Base-by-base conservation (phyloP, 2,888 invertebrate species). In the Cantharis lateralis region DNA sequence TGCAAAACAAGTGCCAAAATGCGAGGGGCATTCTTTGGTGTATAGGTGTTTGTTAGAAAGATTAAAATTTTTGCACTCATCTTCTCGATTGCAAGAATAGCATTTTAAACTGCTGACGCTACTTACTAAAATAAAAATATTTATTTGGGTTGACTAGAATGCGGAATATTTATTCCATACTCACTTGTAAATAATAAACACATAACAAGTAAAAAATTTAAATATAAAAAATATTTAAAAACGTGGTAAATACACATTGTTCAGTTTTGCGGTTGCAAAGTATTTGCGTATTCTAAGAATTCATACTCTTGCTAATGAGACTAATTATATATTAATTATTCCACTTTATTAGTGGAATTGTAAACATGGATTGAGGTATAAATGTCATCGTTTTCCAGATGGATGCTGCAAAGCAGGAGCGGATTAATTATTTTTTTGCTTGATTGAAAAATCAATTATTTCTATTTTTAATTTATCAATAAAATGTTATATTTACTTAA, bases 31-130 rank as follows among this genome's bases (percentile, higher is more conserved):
- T 71, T 78, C 69, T 74, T 75, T 72, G 68, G 73, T 74, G 69
- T 69, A 80, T 32, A 77, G 75, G 74, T 77, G 70, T 75, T 76
- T 70, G 62, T 62, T 78, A 15, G 68, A 78, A 48, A 24, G 68
- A 68, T 79, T 73, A 70, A 81, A 79, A 66, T 75, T 74, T 72
- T 73, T 68, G 78, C 81, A 81, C 32, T 62, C 61, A 16, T 73
- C 74, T 63, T 72, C 78, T 61, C 20, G 32, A 48, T 71, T 74
- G 66, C 79, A 79, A 5, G 72, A 72, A 64, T 78, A 79, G 62
- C 79, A 79, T 26, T 75, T 71, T 15, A 78, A 68, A 28, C 72
- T 62, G 20, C 63, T 28, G 62, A 72, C 72, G 20, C 48, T 69
- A 18, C 62, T 61, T 61, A 70, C 75, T 77, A 24, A 48, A 75